phyloP scores from a whole-genome alignment of 2,888 invertebrate species.

The Smittia sp. region DNA sequence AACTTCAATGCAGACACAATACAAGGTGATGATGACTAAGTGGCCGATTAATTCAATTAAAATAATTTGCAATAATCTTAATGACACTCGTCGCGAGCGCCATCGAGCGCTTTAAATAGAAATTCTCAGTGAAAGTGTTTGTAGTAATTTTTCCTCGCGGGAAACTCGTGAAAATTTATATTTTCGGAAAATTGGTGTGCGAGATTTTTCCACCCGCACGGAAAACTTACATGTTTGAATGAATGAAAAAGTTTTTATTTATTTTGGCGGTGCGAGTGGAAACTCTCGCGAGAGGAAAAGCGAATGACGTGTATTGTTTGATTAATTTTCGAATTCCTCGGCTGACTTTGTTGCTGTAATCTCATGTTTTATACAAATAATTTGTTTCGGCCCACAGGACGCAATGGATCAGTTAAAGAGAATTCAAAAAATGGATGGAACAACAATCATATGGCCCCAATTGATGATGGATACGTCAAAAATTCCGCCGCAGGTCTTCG shows the following conservation, averaged over 20 bases:
- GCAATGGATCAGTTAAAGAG: conserved; percentile 55
- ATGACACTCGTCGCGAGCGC: conserved; percentile 11
- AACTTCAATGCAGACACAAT: conserved; percentile 22
- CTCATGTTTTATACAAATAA: background rate
- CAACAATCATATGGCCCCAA: conserved; percentile 39
- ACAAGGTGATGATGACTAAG: conserved; percentile 6
- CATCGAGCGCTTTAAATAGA: conserved; percentile 16
- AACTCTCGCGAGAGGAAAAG: background rate
- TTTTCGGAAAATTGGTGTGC: background rate
- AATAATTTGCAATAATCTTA: background rate
- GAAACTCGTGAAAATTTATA: conserved; percentile 7
- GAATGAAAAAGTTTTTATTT: too few species aligned
- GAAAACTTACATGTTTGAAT: conserved; percentile 10
- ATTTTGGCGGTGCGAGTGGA: too few species aligned
- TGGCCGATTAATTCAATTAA: background rate
- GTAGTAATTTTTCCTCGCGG: conserved; percentile 24
- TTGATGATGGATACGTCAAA: conserved; percentile 45
- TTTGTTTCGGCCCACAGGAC: conserved; percentile 48
- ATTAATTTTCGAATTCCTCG: background rate
- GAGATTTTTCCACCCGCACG: background rate
- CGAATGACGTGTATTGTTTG: background rate
- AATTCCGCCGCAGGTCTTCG: conserved; percentile 54
- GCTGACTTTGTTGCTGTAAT: background rate
- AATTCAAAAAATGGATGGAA: conserved; percentile 47
- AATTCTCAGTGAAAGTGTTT: conserved; percentile 34